Conservation (phyloP, 2,113 vertebrate species). For the Barbus barbus region DNA sequence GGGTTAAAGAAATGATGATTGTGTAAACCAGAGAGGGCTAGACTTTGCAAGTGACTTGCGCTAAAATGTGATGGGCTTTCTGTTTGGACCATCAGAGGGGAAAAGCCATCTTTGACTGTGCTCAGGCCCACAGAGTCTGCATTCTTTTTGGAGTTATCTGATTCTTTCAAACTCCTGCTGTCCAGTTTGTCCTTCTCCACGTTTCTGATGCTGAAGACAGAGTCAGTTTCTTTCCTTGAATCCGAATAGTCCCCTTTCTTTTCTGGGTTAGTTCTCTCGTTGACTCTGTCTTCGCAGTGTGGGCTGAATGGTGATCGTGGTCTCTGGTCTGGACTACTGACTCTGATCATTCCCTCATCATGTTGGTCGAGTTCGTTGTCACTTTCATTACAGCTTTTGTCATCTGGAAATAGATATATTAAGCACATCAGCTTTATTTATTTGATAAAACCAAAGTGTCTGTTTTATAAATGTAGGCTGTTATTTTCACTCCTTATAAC, state of each 20-base stretch:
- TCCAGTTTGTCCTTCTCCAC: constrained; percentile 79
- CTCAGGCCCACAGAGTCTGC: constrained; percentile 61
- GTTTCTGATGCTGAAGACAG: constrained; percentile 63
- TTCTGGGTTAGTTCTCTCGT: constrained; percentile 68
- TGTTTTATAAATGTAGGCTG: background rate
- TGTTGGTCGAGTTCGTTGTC: constrained; percentile 81
- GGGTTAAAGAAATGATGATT: constrained; percentile 85
- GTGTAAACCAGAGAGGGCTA: constrained; percentile 81
- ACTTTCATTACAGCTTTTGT: constrained; percentile 77
- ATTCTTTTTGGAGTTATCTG: constrained; percentile 73
- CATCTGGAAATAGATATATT: constrained; percentile 68
- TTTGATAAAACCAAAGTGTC: background rate
- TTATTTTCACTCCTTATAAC: background rate
- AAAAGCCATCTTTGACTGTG: constrained; percentile 73
- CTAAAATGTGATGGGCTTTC: constrained; percentile 78
- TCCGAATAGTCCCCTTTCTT: constrained; percentile 68
- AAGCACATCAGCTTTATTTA: background rate
- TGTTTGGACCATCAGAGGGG: constrained; percentile 81
- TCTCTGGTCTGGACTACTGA: constrained; percentile 61
- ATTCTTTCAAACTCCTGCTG: constrained; percentile 65
- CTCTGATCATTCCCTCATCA: constrained; percentile 69
- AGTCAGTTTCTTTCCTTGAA: constrained; percentile 62
- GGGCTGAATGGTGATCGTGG: constrained; percentile 63
- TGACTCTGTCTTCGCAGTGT: constrained; percentile 66
- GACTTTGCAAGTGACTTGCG: constrained; percentile 79